Conservation (phyloP, 2,888 invertebrate genomes). For the Machimus rusticus region DNA sequence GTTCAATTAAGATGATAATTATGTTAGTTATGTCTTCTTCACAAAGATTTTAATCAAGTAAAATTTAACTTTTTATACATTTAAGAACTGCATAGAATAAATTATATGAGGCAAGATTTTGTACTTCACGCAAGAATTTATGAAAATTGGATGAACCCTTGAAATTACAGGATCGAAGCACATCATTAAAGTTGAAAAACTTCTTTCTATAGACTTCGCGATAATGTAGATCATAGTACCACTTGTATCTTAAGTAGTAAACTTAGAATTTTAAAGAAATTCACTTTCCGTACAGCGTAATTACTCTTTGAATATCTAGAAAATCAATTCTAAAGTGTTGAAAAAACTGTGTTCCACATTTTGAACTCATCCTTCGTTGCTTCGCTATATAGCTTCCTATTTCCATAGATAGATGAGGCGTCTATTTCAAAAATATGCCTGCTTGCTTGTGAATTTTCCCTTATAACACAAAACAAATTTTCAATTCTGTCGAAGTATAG, state of each 20-base stretch:
- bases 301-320: background rate
- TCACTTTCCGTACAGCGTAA: background rate
- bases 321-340: background rate
- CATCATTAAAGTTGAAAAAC: background rate
- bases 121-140: background rate
- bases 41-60: background rate
- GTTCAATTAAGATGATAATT: background rate
- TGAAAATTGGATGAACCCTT: background rate
- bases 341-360: background rate
- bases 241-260: background rate
- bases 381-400: background rate
- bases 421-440: background rate
- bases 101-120: background rate
- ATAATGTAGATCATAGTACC: background rate
- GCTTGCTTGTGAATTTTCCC: background rate
- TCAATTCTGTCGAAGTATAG: background rate
- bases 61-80: background rate
- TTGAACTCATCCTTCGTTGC: background rate
- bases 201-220: background rate
- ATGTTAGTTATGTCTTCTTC: background rate
- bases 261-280: background rate
- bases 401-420: background rate
- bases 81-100: background rate
- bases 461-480: background rate
- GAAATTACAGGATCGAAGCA: background rate